Evolutionary conservation across 2,888 invertebrate genomes (phyloP).

Genomic region (Agonum fuliginosum): DNA sequence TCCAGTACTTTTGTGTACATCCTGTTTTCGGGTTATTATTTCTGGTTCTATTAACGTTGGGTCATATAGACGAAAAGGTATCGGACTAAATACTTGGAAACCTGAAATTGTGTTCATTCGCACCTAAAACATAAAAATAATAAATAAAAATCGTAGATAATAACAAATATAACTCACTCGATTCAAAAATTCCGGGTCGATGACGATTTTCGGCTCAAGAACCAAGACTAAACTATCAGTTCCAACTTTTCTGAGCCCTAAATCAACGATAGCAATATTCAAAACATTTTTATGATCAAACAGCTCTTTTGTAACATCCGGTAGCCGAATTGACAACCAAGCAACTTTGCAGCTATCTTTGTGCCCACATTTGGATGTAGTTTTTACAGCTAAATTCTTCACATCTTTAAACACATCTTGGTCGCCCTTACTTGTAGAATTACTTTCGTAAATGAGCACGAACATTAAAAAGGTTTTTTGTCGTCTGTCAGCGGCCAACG

Average conservation of each 20-base stretch:
- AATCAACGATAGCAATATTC: constrained; percentile 79
- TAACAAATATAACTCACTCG: constrained; percentile 75
- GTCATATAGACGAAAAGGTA: constrained; percentile 92
- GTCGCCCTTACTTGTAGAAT: constrained; percentile 79
- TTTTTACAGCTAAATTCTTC: constrained; percentile 78
- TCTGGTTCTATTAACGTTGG: constrained; percentile 78
- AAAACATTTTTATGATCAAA: constrained; percentile 68
- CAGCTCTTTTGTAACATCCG: constrained; percentile 65
- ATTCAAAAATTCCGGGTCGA: constrained; percentile 91
- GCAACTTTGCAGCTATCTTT: constrained; percentile 79
- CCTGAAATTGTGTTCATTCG: constrained; percentile 95
- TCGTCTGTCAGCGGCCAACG: constrained; percentile 82
- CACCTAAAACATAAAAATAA: constrained; percentile 75
- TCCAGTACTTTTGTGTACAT: constrained; percentile 84
- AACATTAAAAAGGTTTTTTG: constrained; percentile 87
- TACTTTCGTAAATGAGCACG: constrained; percentile 81
- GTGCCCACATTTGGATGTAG: constrained; percentile 80
- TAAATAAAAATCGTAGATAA: constrained; percentile 25
- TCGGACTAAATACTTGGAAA: constrained; percentile 93
- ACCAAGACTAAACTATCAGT: constrained; percentile 84
- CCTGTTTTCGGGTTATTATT: constrained; percentile 71
- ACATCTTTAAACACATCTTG: constrained; percentile 78
- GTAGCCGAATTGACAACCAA: constrained; percentile 82
- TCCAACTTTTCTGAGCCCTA: constrained; percentile 81
- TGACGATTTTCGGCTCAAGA: constrained; percentile 80